Conservation (phyloP, 2,888 invertebrate species). For the Agonopterix subpropinquella region DNA sequence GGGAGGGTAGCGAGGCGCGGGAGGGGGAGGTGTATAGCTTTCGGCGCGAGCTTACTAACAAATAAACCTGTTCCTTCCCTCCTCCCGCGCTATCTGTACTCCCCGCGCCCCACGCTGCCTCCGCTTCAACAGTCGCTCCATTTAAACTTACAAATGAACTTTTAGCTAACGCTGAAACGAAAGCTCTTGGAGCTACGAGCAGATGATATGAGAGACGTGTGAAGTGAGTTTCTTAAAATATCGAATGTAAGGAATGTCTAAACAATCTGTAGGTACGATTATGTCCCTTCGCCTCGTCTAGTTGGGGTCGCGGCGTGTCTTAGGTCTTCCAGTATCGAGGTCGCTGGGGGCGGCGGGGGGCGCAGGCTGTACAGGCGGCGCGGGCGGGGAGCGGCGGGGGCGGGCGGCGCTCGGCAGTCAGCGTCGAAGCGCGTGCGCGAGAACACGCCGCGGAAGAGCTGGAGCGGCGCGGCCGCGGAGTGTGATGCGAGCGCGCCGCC, state of each 20-base stretch:
- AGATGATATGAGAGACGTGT: no score
- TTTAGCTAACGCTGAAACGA: conserved; percentile 20
- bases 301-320: no score
- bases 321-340: background rate
- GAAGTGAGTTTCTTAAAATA: background rate
- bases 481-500: conserved; percentile 65
- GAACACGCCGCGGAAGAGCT: conserved; percentile 23
- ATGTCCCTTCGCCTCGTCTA: no score
- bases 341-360: conserved; percentile 12
- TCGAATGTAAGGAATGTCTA: background rate
- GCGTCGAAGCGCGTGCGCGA: conserved; percentile 41
- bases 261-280: no score
- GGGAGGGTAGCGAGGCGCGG: no score
- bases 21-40: conserved; percentile 28
- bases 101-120: conserved; percentile 16
- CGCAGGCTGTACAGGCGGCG: conserved; percentile 10
- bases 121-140: conserved; percentile 13
- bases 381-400: conserved; percentile 13
- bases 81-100: conserved; percentile 12
- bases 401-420: conserved; percentile 20
- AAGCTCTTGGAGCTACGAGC: background rate
- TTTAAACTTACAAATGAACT: conserved; percentile 27
- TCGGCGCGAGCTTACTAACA: conserved; percentile 44
- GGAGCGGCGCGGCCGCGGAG: conserved; percentile 53
- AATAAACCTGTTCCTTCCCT: conserved; percentile 53